phyloP scores from a whole-genome alignment of 2,888 invertebrate species.

The Idaea biselata region DNA sequence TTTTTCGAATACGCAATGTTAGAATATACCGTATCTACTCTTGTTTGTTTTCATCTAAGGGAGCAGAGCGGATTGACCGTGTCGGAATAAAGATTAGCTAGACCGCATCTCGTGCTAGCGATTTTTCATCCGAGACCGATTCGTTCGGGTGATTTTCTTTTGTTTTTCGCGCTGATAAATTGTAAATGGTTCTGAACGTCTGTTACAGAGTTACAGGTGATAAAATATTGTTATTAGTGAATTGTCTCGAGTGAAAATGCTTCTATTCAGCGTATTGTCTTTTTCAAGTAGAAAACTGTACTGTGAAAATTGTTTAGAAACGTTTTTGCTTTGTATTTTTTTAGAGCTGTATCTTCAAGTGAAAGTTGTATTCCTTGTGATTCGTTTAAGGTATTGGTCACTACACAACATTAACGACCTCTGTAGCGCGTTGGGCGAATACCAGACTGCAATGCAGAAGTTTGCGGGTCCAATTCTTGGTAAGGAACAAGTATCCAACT shows the following conservation, averaged over 20 bases:
- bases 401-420: too few species aligned
- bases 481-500: too few species aligned
- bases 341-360: too few species aligned
- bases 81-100: slow-evolving; percentile 60
- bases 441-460: too few species aligned
- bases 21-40: too few species aligned
- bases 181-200: slow-evolving; percentile 1
- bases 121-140: slow-evolving; percentile 43
- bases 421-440: too few species aligned
- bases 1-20: too few species aligned
- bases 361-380: too few species aligned
- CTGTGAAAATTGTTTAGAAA: not conserved
- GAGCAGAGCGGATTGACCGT: slow-evolving; percentile 71
- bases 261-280: not conserved
- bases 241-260: not conserved
- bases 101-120: slow-evolving; percentile 27
- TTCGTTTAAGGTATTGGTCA: too few species aligned
- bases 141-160: slow-evolving; percentile 30
- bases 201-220: not conserved
- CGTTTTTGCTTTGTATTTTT: too few species aligned
- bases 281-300: not conserved
- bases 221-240: not conserved
- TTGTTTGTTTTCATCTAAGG: too few species aligned
- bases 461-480: too few species aligned
- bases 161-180: slow-evolving; percentile 16